Percentiles rank a stretch among this genome's conserved stretches.
Evolutionary conservation across 2,113 vertebrate species (phyloP).

Genomic region (Caranx melampygus): DNA sequence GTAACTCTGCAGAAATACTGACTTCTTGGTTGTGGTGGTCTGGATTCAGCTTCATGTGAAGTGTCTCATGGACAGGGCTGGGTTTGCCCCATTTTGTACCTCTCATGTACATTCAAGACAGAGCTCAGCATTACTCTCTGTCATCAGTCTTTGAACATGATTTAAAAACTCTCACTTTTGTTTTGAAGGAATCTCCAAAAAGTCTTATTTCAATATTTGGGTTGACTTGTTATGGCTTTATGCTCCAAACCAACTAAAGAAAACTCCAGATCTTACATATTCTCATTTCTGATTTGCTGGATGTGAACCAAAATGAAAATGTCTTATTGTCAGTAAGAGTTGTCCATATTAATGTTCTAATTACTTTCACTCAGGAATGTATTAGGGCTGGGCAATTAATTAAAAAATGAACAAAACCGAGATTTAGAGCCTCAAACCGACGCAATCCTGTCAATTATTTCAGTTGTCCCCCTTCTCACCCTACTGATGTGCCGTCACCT

Average conservation of each 20-base stretch:
- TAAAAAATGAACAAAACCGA: no score
- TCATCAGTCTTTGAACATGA: background rate
- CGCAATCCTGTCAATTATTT: no score
- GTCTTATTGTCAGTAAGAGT: background rate
- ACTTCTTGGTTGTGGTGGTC: background rate
- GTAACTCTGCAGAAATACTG: background rate
- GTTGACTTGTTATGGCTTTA: background rate
- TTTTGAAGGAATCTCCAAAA: background rate
- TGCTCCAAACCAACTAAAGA: background rate
- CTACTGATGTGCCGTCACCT: no score
- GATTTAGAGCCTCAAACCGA: no score
- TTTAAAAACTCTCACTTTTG: no score
- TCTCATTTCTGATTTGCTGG: background rate
- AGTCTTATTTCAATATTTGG: background rate
- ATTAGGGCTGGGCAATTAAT: no score
- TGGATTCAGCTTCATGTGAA: background rate
- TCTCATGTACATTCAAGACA: background rate
- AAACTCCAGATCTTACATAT: background rate
- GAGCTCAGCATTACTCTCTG: background rate
- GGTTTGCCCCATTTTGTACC: slow-evolving; percentile 6
- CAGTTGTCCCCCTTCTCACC: no score
- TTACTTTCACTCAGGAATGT: background rate
- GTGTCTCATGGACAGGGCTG: background rate
- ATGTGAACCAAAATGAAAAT: background rate
- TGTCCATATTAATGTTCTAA: background rate